These are phyloP conservation scores for Calameuta pallipes DNA, from an alignment of 2,888 invertebrate genomes.

Conservation along the genomic window DNA sequence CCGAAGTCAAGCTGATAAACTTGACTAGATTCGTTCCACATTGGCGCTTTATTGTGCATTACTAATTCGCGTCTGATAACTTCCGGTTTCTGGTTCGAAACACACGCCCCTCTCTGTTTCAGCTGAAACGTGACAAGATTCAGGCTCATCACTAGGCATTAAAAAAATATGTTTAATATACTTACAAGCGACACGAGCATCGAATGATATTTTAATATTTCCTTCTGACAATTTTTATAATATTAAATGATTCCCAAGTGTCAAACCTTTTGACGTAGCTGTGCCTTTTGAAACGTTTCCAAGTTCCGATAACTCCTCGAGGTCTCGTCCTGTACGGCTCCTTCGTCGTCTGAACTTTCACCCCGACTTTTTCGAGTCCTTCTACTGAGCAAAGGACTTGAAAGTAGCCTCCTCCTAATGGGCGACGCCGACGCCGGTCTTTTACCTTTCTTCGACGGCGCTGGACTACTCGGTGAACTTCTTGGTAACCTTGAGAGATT, in stretches of 20 bases:
- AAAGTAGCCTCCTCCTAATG: constrained; percentile 79
- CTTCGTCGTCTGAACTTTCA: constrained; percentile 88
- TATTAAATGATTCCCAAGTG: too few relatives aligned
- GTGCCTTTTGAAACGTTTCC: constrained; percentile 92
- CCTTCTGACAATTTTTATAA: too few relatives aligned
- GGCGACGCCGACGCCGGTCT: constrained; percentile 85
- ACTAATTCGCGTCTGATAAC: constrained; percentile 77
- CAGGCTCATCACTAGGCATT: not conserved
- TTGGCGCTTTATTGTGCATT: constrained; percentile 97
- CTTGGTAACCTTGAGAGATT: constrained; percentile 75
- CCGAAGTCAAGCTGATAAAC: constrained; percentile 99
- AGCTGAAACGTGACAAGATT: constrained; percentile 68
- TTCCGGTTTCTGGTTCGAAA: constrained; percentile 51
- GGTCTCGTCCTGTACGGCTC: constrained; percentile 67
- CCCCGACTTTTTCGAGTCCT: constrained; percentile 80
- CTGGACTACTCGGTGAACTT: constrained; percentile 82
- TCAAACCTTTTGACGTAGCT: constrained; percentile 87
- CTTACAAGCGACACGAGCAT: too few relatives aligned
- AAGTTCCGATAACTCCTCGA: constrained; percentile 84
- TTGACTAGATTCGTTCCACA: constrained; percentile 99
- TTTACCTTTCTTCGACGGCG: constrained; percentile 78
- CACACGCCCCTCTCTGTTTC: constrained; percentile 68
- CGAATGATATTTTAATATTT: too few relatives aligned
- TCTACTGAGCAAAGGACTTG: constrained; percentile 86
- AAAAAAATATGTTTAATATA: not conserved